Base-by-base conservation (phyloP, 2,113 vertebrate species). In the Crotalus tigris region DNA sequence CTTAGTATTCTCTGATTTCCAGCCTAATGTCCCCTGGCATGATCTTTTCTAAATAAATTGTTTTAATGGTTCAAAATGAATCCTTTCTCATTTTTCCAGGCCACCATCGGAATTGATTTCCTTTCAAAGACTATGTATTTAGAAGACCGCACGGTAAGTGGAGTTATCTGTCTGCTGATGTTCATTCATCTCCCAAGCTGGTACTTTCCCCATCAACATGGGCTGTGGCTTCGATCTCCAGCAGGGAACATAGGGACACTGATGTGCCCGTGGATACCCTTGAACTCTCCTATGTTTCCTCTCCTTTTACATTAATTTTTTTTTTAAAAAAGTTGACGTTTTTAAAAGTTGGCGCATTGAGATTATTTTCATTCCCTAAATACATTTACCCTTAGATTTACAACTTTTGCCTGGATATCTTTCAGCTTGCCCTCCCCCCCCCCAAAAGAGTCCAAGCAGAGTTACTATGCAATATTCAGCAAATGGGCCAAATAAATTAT, bases 71-170 rank as follows among this genome's bases (percentile, higher is more conserved):
- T 59, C 33, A 75, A 21, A 85, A 4, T 54, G 23, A 61, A 29
- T 12, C 49, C 61, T 81, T 92, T 95, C 90, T 91, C 49, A 4
- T 90, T 92, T 81, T 94, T 96, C 92, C 94, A 98, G 99, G 98
- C 98, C 59, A 99, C 99, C 94, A 99, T 99, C 95, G 99, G 99
- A 97, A 99, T 99, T 92, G 98, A 99, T 97, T 99, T 99, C 96
- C 98, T 99, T 95, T 99, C 99, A 75, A 99, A 99, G 98, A 99
- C 99, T 92, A 99, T 99, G 99, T 99, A 99, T 97, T 96, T 99
- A 97, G 99, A 99, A 95, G 99, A 99, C 95, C 98, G 98, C 96
- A 99, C 98, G 97, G 98, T 99, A 97, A 98, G 98, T 94, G 33
- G 53, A 69, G 5, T 24, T 11, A 54, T 93, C 92, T 53, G 39